A percentile compares a stretch with the other conserved stretches of the same genome.
Evolutionary conservation across 2,113 vertebrate species (phyloP).

Genomic region (Ameiurus melas): DNA sequence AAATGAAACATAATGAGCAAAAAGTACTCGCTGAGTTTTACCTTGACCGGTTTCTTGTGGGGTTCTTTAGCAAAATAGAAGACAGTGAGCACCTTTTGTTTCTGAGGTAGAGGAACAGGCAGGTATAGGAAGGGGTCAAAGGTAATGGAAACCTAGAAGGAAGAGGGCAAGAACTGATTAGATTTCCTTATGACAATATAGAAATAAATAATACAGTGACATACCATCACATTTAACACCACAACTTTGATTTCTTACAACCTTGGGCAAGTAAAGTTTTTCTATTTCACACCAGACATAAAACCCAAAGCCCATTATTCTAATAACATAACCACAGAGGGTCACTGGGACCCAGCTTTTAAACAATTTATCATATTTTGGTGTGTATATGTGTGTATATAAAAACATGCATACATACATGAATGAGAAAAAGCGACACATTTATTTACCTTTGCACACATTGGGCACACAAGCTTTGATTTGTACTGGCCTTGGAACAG

Average conservation of each 20-base stretch:
- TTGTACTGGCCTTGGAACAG: slow-evolving; percentile 99
- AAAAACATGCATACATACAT: not conserved
- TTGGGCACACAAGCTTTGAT: slow-evolving; percentile 95
- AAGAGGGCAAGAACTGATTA: not conserved
- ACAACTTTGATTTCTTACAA: not conserved
- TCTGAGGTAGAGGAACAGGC: slow-evolving; percentile 93
- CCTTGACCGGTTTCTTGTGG: slow-evolving; percentile 96
- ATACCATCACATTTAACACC: not conserved
- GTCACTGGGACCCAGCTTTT: not conserved
- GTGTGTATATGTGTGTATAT: not conserved
- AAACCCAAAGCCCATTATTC: not conserved
- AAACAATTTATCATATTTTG: not conserved
- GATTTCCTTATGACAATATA: not conserved
- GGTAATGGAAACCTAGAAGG: slow-evolving; percentile 91
- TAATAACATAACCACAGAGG: not conserved
- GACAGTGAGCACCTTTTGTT: slow-evolving; percentile 94
- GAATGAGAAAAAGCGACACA: not conserved
- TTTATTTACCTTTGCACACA: slow-evolving; percentile 88
- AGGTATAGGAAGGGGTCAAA: slow-evolving; percentile 98
- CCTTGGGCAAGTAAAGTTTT: not conserved
- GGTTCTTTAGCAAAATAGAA: slow-evolving; percentile 95
- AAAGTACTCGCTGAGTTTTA: slow-evolving; percentile 56
- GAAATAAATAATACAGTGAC: not conserved
- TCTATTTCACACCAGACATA: not conserved
- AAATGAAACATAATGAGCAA: not conserved